These are phyloP conservation scores for Lepisosteus osseus DNA, from an alignment of 2,113 vertebrate species.

Conservation along the genomic window DNA sequence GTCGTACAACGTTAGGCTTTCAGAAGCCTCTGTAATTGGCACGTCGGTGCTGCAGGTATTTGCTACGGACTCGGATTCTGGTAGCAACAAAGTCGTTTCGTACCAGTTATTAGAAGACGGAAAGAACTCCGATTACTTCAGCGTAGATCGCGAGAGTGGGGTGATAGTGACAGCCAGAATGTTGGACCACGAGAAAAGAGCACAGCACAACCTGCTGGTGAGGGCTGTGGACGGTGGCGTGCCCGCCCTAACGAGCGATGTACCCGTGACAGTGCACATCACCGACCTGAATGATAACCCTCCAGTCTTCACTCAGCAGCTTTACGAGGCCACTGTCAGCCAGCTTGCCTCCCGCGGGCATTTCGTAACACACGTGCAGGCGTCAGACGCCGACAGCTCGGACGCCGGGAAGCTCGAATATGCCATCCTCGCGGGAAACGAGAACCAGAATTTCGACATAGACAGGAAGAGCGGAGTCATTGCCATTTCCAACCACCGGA, in stretches of 20 bases:
- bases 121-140: conserved; percentile 74
- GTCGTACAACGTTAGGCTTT: conserved; percentile 74
- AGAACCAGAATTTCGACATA: conserved; percentile 86
- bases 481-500: conserved; percentile 77
- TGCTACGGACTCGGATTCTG: conserved; percentile 83
- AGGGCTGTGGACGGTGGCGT: conserved; percentile 84
- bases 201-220: conserved; percentile 72
- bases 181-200: conserved; percentile 81
- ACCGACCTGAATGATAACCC: conserved; percentile 91
- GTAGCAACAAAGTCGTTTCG: conserved; percentile 79
- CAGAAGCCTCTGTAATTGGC: conserved; percentile 85
- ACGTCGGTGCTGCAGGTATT: conserved; percentile 75
- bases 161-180: conserved; percentile 72
- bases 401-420: conserved; percentile 79
- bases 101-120: conserved; percentile 83
- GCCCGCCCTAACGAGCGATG: conserved; percentile 81
- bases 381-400: conserved; percentile 83
- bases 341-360: conserved; percentile 83
- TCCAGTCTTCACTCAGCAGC: conserved; percentile 77
- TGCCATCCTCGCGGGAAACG: conserved; percentile 85
- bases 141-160: conserved; percentile 81
- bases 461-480: conserved; percentile 78
- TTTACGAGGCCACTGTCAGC: conserved; percentile 80
- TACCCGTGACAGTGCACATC: conserved; percentile 72
- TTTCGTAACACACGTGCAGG: conserved; percentile 86